Base-by-base conservation (phyloP, 1,140 invertebrate species). In the Drosophila rhopaloa region DNA sequence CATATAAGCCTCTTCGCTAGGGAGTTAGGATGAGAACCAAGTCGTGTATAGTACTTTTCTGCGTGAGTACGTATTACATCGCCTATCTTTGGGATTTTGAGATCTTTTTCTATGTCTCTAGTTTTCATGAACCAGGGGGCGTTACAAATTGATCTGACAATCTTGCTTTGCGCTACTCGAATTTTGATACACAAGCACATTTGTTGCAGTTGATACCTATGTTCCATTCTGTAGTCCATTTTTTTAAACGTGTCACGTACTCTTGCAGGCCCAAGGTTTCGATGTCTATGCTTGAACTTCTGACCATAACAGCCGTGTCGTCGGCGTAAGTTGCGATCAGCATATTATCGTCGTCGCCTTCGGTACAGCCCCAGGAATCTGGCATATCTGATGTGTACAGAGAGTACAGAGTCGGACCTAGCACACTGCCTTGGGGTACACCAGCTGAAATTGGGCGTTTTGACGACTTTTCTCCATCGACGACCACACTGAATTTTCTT, bases 351-450 rank as follows among this genome's bases (percentile, higher is more conserved):
- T 46, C 43, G 38, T 40, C 43, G 2, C 41, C 37, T 27, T 40
- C 11, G 6, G 13, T 56, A 43, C 51, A 24, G 2, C 11, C 14
- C 51, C 35, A 38, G 14, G 51, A 38, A n/a, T 27, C 19, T 29
- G 38, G 16, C 40, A 63, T 55, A 16, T 55, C 50, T n/a, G 60
- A 60, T 2, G 44, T 60, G 3, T 47, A 59, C 13, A 60, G 32
- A 1, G 44, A 35, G 13, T 24, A 24, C 24, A 24, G 24, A 24
- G 24, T 24, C 24, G 44, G 58, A 9, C 58, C 58, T 40, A 60
- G 24, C 13, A 50, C 46, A 29, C 32, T 51, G 11, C 29, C 43
- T 47, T 58, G 29, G 6, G 56, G 43, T 44, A 58, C 43, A 19
- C 43, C 29, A 10, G 56, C 24, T 27, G 35, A 40, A 24, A 53